These are phyloP conservation scores for Zaprionus taronus DNA, from an alignment of 1,140 invertebrate species.

Conservation along the genomic window DNA sequence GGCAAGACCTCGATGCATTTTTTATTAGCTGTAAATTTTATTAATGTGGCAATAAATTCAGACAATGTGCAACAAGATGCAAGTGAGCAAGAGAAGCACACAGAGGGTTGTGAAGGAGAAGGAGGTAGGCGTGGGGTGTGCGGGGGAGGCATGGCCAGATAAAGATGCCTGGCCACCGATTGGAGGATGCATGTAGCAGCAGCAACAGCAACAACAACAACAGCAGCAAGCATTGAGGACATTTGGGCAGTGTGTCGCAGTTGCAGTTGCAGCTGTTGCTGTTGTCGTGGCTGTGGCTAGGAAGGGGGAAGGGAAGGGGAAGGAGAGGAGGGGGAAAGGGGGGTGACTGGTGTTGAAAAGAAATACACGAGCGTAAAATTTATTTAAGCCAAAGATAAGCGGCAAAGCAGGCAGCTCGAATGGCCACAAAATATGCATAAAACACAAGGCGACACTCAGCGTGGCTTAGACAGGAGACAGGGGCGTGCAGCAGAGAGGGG, in stretches of 20 bases:
- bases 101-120: background rate
- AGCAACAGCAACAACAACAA: constrained; percentile 35
- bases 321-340: background rate
- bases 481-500: background rate
- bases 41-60: constrained; percentile 81
- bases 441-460: constrained; percentile 52
- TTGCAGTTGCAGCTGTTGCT: constrained; percentile 22
- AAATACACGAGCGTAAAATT: constrained; percentile 82
- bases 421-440: constrained; percentile 69
- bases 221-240: constrained; percentile 66
- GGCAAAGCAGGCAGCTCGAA: constrained; percentile 39
- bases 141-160: constrained; percentile 35
- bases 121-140: background rate
- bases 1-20: constrained; percentile 68
- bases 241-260: constrained; percentile 77
- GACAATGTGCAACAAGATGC: constrained; percentile 67
- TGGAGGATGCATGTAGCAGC: constrained; percentile 43
- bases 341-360: constrained; percentile 72
- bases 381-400: constrained; percentile 81
- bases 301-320: background rate
- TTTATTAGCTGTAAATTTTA: constrained; percentile 82
- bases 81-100: constrained; percentile 33
- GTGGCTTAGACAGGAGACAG: constrained; percentile 16
- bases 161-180: constrained; percentile 53
- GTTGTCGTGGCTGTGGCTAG: constrained; percentile 3